A percentile compares a stretch with the other conserved stretches of the same genome.
Conservation (phyloP, 2,797 vertebrate species). For the Gadopsis bispinosus region DNA sequence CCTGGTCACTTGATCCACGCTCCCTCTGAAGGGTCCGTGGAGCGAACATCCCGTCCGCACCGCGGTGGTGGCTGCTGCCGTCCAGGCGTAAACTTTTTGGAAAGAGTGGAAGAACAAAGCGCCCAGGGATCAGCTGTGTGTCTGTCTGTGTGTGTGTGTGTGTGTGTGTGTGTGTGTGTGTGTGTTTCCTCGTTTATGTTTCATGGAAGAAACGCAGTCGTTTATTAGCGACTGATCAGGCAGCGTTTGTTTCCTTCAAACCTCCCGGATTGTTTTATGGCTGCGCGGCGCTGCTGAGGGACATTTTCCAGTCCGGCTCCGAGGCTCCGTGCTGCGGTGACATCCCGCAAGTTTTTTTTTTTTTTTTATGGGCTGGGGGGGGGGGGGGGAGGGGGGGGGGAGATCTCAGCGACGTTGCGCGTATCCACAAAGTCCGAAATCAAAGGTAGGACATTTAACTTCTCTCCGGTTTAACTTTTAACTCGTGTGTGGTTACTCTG, state of each 20-base stretch:
- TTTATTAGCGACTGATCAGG: constrained; percentile 39
- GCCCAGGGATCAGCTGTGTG: constrained; percentile 41
- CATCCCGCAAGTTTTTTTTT: constrained; percentile 70
- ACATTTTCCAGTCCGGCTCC: constrained; percentile 53
- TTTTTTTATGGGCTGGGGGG: too few species aligned
- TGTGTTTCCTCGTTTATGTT: constrained; percentile 16
- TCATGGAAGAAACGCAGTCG: constrained; percentile 26
- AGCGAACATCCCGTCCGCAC: constrained; percentile 38
- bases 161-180: too few species aligned
- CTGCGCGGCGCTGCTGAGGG: constrained; percentile 52
- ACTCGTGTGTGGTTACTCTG: constrained; percentile 65
- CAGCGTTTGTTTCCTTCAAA: constrained; percentile 13
- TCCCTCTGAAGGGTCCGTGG: constrained; percentile 42
- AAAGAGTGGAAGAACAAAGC: constrained; percentile 26
- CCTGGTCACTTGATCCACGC: constrained; percentile 70
- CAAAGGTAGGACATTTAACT: constrained; percentile 68
- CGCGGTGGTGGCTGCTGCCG: constrained; percentile 39
- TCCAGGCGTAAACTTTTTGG: constrained; percentile 66
- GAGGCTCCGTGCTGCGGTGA: constrained; percentile 74
- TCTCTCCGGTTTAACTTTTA: constrained; percentile 73
- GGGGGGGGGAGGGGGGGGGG: too few species aligned
- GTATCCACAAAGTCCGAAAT: constrained; percentile 27
- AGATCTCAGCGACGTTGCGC: constrained; percentile 21
- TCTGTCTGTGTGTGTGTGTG: neutral
- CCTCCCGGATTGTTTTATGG: constrained; percentile 65